Evolutionary conservation across 2,113 vertebrate species (phyloP).

Genomic region (Probosciger aterrimus): DNA sequence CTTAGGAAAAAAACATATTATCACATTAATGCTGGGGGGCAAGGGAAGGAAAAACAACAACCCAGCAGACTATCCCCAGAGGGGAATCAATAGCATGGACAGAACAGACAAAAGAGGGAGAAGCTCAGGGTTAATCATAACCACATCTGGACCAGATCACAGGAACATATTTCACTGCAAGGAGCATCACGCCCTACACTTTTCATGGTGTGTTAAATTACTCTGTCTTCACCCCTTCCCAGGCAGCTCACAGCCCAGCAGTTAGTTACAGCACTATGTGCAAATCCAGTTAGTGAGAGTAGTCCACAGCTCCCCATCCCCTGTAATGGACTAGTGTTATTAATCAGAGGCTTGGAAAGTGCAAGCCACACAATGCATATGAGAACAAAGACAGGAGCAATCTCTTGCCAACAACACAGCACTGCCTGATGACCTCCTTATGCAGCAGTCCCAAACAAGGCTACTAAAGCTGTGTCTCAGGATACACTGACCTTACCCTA

Average conservation of each 20-base stretch:
- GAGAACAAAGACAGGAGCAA: background rate
- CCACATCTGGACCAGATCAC: background rate
- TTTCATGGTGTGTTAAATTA: background rate
- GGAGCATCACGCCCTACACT: background rate
- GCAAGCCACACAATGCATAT: background rate
- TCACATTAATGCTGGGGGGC: background rate
- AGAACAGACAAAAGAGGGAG: background rate
- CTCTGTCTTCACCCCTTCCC: background rate
- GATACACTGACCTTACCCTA: background rate
- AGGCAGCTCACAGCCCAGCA: background rate
- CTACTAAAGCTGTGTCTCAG: background rate
- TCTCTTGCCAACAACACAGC: background rate
- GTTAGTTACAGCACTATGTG: background rate
- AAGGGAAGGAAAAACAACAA: background rate
- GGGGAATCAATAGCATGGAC: background rate
- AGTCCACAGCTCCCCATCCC: background rate
- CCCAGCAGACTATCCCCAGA: background rate
- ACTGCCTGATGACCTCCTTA: background rate
- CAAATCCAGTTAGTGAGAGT: background rate
- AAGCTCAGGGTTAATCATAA: background rate
- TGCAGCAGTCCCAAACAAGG: background rate
- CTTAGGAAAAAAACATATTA: background rate
- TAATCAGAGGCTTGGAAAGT: background rate
- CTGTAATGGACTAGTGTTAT: background rate
- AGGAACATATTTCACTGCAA: background rate